phyloP scores from a whole-genome alignment of 2,797 vertebrate species.

The Synanceia verrucosa region DNA sequence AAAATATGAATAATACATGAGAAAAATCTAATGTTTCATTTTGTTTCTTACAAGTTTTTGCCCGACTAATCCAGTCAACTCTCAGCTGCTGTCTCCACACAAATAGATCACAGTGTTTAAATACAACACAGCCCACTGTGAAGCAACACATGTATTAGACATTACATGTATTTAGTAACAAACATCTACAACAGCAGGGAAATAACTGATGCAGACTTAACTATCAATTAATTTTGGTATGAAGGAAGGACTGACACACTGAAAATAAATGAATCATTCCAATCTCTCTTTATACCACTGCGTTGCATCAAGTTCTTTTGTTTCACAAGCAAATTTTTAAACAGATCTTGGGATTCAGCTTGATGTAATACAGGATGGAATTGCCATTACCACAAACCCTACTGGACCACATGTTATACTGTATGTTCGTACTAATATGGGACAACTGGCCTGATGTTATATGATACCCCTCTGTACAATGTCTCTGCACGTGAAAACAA shows the following conservation, averaged over 20 bases:
- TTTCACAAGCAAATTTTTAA: background rate
- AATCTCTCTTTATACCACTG: background rate
- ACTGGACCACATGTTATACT: conserved; percentile 14
- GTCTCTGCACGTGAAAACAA: conserved; percentile 28
- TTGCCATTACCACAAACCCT: background rate
- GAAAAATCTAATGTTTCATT: conserved; percentile 17
- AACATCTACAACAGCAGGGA: conserved; percentile 10
- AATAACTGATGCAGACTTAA: conserved; percentile 23
- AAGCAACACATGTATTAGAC: background rate
- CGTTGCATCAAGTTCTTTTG: background rate
- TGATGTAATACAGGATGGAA: conserved; percentile 16
- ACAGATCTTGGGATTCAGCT: background rate
- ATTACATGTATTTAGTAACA: conserved; percentile 23
- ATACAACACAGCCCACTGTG: background rate
- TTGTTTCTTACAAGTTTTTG: conserved; percentile 2
- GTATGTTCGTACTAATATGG: conserved; percentile 25
- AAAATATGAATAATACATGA: conserved; percentile 45
- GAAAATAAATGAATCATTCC: background rate
- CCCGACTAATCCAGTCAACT: conserved; percentile 7
- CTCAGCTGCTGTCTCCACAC: background rate
- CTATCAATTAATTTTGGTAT: conserved; percentile 21
- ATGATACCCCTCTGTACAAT: conserved; percentile 32
- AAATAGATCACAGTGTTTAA: background rate
- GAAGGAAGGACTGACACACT: background rate
- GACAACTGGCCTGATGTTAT: conserved; percentile 51